Conservation (phyloP, 2,113 vertebrate species). For the Macquaria australasica region DNA sequence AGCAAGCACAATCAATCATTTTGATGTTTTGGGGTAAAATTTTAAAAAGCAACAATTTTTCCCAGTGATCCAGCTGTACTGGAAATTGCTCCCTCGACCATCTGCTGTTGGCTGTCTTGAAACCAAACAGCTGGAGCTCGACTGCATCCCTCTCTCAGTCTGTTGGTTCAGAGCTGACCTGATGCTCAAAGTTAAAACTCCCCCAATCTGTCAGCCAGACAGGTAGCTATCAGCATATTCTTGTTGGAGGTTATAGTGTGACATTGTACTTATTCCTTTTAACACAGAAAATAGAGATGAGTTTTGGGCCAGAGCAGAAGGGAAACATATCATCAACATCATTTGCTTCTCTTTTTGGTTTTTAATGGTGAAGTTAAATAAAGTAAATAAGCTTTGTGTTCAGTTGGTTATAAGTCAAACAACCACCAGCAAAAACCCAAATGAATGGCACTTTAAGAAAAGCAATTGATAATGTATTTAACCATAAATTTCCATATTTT, state of each 20-base stretch:
- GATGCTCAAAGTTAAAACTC: slow-evolving; percentile 40
- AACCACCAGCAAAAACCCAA: slow-evolving; percentile 1
- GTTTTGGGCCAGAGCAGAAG: neutral
- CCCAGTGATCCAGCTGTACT: slow-evolving; percentile 4
- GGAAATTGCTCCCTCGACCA: slow-evolving; percentile 2
- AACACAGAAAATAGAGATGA: neutral
- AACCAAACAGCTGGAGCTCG: slow-evolving; percentile 56
- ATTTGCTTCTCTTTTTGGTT: neutral
- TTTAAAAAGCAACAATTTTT: neutral
- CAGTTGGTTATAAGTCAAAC: neutral
- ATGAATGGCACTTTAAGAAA: neutral
- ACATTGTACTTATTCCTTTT: neutral
- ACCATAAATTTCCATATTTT: neutral
- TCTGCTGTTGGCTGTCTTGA: slow-evolving; percentile 41
- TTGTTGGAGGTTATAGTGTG: slow-evolving; percentile 1
- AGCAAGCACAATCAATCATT: neutral
- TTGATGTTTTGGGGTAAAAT: neutral
- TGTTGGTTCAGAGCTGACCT: slow-evolving; percentile 45
- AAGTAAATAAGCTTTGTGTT: neutral
- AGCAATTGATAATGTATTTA: neutral
- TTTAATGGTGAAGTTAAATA: slow-evolving; percentile 5
- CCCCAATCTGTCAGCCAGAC: slow-evolving; percentile 41
- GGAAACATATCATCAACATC: neutral
- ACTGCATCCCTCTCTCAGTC: slow-evolving; percentile 8
- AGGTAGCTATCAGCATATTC: slow-evolving; percentile 33